Evolutionary conservation across 2,888 invertebrate species (phyloP), one percentile per base, ranked within the genome.

Genomic region (Rugalucina vietnamica): DNA sequence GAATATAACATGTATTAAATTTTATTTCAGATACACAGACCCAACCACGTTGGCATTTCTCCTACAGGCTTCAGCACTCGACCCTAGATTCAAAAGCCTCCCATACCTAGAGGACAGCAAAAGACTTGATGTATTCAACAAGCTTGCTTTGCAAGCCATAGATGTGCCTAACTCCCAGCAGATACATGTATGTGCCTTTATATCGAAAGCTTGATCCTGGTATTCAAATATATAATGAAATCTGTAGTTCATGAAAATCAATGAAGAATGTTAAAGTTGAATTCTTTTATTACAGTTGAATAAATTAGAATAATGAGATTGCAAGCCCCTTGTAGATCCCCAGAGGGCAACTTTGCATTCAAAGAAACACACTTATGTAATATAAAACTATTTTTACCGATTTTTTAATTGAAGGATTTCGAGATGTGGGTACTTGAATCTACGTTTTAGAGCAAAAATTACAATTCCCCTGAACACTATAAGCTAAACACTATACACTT

Each of bases 81-180:
- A 85, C 75, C 76, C 76, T 1, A 32, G 79, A 29, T 85, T 85
- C 29, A 57, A 76, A 37, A 69, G 39, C 10, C 50, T 79, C 32
- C 82, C 82, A 18, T 79, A 79, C 69, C 36, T 69, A 18, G 72
- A 60, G 24, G 76, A 76, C 24, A 69, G n/a, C 32, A 29, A 24
- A 27, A 37, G 69, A 69, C 18, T 5, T 12, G 29, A 60, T 10
- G 75, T 75, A n/a, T 49, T 49, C 50, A 49, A 14, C 14, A 18
- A 14, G 14, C 50, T 49, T 14, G n/a, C 50, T 14, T 14, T 49
- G 50, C 14, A 49, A n/a, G 50, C 50, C 14, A 49, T 49, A n/a
- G 50, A 49, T 14, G n/a, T n/a, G n/a, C n/a, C n/a, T n/a, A n/a
- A n/a, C n/a, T 43, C 43, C 43, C 8, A 43, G 18, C 43, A 43